phyloP scores from a whole-genome alignment of 1,140 invertebrate genomes.

The Chrysomallon squamiferum region DNA sequence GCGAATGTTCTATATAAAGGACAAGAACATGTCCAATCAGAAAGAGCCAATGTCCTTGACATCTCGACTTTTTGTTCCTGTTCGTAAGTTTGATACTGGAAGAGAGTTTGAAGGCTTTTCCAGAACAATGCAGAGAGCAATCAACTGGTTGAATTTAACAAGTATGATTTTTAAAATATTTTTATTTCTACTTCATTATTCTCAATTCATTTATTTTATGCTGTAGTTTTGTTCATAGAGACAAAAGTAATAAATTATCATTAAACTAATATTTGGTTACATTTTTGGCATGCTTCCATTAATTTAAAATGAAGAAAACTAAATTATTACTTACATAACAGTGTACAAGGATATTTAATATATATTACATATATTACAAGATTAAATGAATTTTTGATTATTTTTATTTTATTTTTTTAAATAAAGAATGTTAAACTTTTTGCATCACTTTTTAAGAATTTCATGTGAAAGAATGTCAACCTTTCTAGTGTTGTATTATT shows the following conservation, averaged over 20 bases:
- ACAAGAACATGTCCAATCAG: constrained; percentile 13
- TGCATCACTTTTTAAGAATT: neutral
- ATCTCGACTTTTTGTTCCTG: constrained; percentile 26
- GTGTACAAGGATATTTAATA: too few species aligned
- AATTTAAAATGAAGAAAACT: neutral
- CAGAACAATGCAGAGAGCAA: constrained; percentile 31
- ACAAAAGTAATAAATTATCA: neutral
- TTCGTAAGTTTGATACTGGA: constrained; percentile 1
- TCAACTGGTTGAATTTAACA: constrained; percentile 26
- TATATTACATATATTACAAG: neutral
- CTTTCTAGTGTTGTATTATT: constrained; percentile 4
- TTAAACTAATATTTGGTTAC: neutral
- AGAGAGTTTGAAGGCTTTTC: constrained; percentile 25
- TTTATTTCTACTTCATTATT: neutral
- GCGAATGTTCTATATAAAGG: constrained; percentile 26
- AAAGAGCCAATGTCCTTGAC: constrained; percentile 11
- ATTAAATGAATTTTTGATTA: neutral
- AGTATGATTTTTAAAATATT: constrained; percentile 19
- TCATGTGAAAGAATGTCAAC: too few species aligned
- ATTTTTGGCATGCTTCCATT: neutral
- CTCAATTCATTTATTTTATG: neutral
- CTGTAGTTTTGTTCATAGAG: neutral
- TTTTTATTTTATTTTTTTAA: neutral
- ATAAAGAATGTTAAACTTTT: neutral
- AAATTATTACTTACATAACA: neutral